Conservation (phyloP, 1,140 invertebrate genomes). For the Calliopsis andreniformis region DNA sequence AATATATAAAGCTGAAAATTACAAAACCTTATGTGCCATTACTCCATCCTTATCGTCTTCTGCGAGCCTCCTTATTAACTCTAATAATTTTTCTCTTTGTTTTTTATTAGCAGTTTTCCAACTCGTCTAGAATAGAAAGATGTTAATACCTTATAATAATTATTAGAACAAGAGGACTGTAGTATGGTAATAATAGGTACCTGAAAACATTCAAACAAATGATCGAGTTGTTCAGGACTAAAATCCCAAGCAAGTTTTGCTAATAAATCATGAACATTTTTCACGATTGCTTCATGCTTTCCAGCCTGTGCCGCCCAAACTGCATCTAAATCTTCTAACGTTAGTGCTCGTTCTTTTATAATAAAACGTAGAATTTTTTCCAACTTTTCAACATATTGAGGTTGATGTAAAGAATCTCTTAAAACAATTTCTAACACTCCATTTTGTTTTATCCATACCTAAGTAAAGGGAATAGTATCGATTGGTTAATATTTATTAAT, state of each 20-base stretch:
- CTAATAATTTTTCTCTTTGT: conserved; percentile 96
- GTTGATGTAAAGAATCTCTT: conserved; percentile 97
- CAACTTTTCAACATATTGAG: conserved; percentile 98
- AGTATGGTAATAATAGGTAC: conserved; percentile 77
- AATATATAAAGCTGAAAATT: not conserved
- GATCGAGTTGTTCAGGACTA: conserved; percentile 97
- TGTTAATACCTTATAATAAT: conserved; percentile 21
- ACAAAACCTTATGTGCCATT: conserved; percentile 96
- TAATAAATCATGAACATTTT: conserved; percentile 97
- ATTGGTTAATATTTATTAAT: not conserved
- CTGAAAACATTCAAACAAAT: conserved; percentile 98
- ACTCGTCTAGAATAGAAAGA: conserved; percentile 85
- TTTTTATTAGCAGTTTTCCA: conserved; percentile 98
- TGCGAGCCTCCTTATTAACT: conserved; percentile 96
- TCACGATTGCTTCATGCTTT: conserved; percentile 97
- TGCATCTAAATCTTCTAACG: conserved; percentile 94
- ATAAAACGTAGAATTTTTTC: conserved; percentile 98
- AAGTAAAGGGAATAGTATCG: conserved; percentile 9
- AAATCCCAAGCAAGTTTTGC: conserved; percentile 99
- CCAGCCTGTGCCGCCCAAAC: conserved; percentile 98
- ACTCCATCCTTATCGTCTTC: conserved; percentile 99
- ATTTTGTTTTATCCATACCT: conserved; percentile 99
- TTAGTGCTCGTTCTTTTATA: conserved; percentile 96
- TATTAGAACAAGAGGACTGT: conserved; percentile 1
- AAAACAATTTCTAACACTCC: conserved; percentile 97